Evolutionary conservation across 1,140 invertebrate genomes (phyloP).

Genomic region (Megathymus violae): DNA sequence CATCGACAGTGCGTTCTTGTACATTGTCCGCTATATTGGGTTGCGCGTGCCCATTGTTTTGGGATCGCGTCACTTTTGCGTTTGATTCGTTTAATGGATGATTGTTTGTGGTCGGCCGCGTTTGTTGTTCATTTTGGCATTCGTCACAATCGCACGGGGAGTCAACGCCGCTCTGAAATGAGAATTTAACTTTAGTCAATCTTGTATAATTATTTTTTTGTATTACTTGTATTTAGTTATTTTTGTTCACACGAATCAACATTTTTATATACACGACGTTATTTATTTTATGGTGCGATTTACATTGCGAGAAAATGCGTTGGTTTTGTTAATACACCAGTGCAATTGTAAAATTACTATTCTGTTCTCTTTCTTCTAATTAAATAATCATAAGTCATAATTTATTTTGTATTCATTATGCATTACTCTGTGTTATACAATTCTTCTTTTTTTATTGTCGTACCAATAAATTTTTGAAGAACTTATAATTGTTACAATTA

Average conservation of each 20-base stretch:
- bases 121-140: conserved; percentile 60
- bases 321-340: neutral
- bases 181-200: conserved; percentile 31
- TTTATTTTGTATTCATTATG: too few relatives aligned
- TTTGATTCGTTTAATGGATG: conserved; percentile 24
- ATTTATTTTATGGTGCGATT: neutral
- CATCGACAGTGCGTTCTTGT: conserved; percentile 68
- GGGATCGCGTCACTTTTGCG: conserved; percentile 42
- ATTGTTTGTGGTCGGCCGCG: conserved; percentile 34
- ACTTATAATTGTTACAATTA: too few relatives aligned
- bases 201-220: neutral
- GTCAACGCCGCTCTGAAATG: conserved; percentile 72
- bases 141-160: conserved; percentile 76
- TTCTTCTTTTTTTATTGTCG: too few relatives aligned
- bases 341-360: too few relatives aligned
- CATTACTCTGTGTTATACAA: too few relatives aligned
- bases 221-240: neutral
- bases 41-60: conserved; percentile 48
- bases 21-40: conserved; percentile 47
- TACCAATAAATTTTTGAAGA: too few relatives aligned
- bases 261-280: neutral
- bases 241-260: too few relatives aligned
- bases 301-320: conserved; percentile 8
- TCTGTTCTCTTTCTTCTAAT: conserved; percentile 7
- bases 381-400: too few relatives aligned